phyloP scores from a whole-genome alignment of 2,113 vertebrate species.

The Oxygymnocypris stewartii region DNA sequence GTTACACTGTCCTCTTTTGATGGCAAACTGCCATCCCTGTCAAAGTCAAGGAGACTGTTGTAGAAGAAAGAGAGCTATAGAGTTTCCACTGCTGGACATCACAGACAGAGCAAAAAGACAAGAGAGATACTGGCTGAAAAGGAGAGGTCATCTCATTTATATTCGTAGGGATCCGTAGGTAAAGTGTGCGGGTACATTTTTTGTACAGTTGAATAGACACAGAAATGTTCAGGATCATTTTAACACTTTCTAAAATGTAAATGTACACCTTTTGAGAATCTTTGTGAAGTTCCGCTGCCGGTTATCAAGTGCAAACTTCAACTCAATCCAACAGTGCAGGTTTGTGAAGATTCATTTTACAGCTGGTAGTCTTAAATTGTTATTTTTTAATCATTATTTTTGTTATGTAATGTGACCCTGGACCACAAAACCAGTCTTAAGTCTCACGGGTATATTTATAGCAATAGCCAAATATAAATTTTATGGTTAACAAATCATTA shows the following conservation, averaged over 20 bases:
- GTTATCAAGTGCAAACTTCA: not conserved
- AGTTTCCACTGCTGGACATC: constrained; percentile 19
- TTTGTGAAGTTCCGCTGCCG: not conserved
- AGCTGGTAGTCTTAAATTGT: too few species aligned
- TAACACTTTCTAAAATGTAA: not conserved
- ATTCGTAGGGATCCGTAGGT: not conserved
- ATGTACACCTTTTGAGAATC: not conserved
- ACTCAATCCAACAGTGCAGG: not conserved
- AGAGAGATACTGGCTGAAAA: not conserved
- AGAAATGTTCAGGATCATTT: not conserved
- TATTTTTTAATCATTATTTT: too few species aligned
- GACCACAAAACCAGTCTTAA: too few species aligned
- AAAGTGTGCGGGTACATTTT: not conserved
- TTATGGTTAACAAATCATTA: too few species aligned
- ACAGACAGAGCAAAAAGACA: not conserved
- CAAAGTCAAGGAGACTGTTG: constrained; percentile 39
- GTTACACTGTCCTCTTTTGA: constrained; percentile 22
- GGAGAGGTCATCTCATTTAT: not conserved
- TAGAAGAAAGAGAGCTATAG: constrained; percentile 19
- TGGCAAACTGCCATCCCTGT: constrained; percentile 37
- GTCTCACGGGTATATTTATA: too few species aligned
- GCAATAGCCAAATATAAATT: too few species aligned
- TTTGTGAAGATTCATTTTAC: not conserved
- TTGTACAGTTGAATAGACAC: not conserved
- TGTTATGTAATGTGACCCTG: too few species aligned